These are phyloP conservation scores for Stegostoma tigrinum DNA, from an alignment of 2,113 vertebrate species.

Conservation along the genomic window DNA sequence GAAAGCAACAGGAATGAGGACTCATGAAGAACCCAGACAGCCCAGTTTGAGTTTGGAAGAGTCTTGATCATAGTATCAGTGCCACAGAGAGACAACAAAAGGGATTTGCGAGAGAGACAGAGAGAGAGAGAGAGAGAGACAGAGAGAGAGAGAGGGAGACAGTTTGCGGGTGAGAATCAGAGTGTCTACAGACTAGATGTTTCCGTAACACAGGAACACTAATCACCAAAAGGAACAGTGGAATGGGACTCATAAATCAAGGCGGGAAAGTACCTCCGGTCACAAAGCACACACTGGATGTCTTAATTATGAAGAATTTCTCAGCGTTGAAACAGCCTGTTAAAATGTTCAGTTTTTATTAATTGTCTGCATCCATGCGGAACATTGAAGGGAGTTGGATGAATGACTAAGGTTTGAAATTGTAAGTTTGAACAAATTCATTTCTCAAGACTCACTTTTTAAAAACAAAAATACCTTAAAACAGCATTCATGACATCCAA, in stretches of 20 bases:
- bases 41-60: not conserved
- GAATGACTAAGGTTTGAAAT: not conserved
- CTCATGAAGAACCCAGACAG: not conserved
- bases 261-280: not conserved
- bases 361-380: slow-evolving; percentile 19
- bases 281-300: slow-evolving; percentile 23
- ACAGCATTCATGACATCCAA: not conserved
- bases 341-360: slow-evolving; percentile 29
- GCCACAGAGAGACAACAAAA: not conserved
- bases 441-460: slow-evolving; percentile 18
- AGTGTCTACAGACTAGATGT: not conserved
- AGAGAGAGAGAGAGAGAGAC: not conserved
- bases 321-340: not conserved
- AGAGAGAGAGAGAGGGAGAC: not conserved
- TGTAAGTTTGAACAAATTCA: not conserved
- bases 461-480: not conserved
- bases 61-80: not conserved
- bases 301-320: slow-evolving; percentile 34
- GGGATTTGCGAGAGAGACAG: no score
- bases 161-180: not conserved
- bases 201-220: slow-evolving; percentile 13
- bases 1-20: no score
- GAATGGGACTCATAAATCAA: slow-evolving; percentile 33
- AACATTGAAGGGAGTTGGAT: not conserved
- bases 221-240: not conserved